Conservation (phyloP, 2,113 vertebrate genomes). For the Clarias gariepinus region DNA sequence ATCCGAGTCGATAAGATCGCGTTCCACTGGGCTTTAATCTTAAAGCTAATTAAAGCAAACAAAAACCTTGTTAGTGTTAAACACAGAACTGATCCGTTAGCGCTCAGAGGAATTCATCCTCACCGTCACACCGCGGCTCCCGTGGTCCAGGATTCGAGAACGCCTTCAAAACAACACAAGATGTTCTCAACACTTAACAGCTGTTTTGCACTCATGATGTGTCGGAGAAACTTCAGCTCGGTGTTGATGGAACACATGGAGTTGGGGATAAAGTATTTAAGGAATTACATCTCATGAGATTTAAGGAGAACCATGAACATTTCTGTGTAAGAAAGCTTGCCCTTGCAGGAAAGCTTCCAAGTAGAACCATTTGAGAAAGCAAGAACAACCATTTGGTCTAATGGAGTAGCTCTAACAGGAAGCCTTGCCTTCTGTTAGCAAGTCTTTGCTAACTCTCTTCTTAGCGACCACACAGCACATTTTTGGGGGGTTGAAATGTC, state of each 20-base stretch:
- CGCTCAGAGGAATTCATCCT: not conserved
- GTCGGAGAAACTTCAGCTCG: not conserved
- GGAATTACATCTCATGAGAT: not conserved
- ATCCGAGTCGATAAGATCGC: not conserved
- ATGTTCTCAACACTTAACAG: not conserved
- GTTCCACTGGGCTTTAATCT: constrained; percentile 14
- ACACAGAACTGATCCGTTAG: not conserved
- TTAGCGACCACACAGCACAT: not conserved
- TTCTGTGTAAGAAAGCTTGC: not conserved
- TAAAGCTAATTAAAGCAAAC: constrained; percentile 29
- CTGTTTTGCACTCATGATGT: not conserved
- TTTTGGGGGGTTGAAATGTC: not conserved
- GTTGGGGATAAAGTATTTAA: not conserved
- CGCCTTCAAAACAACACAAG: not conserved
- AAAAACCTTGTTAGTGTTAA: not conserved
- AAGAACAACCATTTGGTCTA: not conserved
- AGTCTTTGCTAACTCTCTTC: not conserved
- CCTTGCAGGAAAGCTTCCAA: not conserved
- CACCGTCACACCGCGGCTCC: not conserved
- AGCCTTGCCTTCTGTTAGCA: no score
- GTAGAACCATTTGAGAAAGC: not conserved
- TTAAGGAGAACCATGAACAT: not conserved
- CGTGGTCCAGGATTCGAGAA: not conserved
- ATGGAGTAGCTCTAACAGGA: not conserved
- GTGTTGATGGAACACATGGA: not conserved